Evolutionary conservation across 2,888 invertebrate species (phyloP).

Genomic region (Eupithecia abbreviata): DNA sequence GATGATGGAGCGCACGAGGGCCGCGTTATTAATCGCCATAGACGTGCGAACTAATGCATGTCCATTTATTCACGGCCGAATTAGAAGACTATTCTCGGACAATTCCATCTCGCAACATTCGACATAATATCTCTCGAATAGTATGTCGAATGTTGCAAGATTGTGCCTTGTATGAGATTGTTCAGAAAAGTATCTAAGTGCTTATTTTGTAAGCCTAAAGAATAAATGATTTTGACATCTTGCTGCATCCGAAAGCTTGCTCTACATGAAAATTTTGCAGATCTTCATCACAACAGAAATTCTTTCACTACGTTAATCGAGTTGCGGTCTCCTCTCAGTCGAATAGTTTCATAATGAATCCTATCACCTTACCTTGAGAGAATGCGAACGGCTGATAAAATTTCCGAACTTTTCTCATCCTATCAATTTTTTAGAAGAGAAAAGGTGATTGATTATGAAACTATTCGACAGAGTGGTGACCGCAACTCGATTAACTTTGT

Average conservation of each 20-base stretch:
- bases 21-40: constrained; percentile 57
- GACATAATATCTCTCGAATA: background rate
- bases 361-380: background rate
- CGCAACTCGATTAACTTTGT: too few relatives aligned
- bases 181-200: background rate
- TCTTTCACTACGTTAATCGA: background rate
- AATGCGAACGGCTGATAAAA: background rate
- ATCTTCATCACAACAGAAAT: background rate
- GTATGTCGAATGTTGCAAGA: background rate
- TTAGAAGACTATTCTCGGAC: constrained; percentile 32
- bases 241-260: background rate
- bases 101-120: background rate
- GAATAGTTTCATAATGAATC: background rate
- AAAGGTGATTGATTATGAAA: too few relatives aligned
- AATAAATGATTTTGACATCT: background rate
- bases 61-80: constrained; percentile 54
- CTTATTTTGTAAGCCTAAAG: too few relatives aligned
- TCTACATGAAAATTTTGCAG: background rate
- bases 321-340: background rate
- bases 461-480: too few relatives aligned
- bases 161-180: background rate
- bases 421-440: too few relatives aligned
- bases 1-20: constrained; percentile 54
- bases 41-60: constrained; percentile 58
- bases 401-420: background rate